Conservation (phyloP, 2,888 invertebrate genomes). For the Branchinecta sandiegonensis region DNA sequence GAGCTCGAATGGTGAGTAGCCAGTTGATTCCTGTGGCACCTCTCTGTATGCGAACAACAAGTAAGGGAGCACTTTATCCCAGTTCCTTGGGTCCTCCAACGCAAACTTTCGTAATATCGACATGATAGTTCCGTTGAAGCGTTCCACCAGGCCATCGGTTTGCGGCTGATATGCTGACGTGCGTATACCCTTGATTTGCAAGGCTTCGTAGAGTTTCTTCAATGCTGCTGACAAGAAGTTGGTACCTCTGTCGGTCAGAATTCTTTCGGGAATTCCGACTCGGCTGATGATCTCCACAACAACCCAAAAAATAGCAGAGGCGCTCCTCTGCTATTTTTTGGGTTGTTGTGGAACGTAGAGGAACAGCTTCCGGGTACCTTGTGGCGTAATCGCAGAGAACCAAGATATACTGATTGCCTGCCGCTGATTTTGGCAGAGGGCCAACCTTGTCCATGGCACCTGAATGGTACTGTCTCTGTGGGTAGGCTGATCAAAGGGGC, state of each 20-base stretch:
- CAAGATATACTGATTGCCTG: background rate
- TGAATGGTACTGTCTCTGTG: background rate
- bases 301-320: too few relatives aligned
- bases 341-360: slow-evolving; percentile 25
- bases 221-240: slow-evolving; percentile 26
- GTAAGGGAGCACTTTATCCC: too few relatives aligned
- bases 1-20: background rate
- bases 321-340: slow-evolving; percentile 24
- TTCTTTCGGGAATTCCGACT: slow-evolving; percentile 26
- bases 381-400: slow-evolving; percentile 19
- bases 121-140: slow-evolving; percentile 29
- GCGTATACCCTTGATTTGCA: slow-evolving; percentile 24
- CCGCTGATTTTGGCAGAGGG: background rate
- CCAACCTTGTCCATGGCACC: slow-evolving; percentile 10
- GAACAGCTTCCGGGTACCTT: slow-evolving; percentile 27
- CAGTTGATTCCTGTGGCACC: too few relatives aligned
- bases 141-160: slow-evolving; percentile 29
- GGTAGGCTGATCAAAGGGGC: background rate
- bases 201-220: slow-evolving; percentile 20
- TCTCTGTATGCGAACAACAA: too few relatives aligned
- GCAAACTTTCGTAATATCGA: slow-evolving; percentile 9
- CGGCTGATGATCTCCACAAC: slow-evolving; percentile 26
- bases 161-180: slow-evolving; percentile 28
- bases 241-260: slow-evolving; percentile 29
- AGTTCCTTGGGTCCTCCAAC: background rate